Evolutionary conservation across 1,140 invertebrate species (phyloP).

Genomic region (Drosophila watanabei): DNA sequence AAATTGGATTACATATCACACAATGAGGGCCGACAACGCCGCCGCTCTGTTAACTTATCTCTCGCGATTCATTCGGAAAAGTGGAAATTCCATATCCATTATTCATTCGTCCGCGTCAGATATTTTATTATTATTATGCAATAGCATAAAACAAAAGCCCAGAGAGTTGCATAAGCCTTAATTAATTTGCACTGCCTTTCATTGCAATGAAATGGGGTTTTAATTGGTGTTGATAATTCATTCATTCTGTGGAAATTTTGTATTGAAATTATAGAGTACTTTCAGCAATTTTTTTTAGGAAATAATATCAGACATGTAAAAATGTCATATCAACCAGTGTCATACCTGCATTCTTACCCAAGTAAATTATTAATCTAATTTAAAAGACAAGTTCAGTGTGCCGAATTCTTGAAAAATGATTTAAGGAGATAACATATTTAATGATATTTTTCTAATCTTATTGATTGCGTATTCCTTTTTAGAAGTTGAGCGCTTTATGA

Average conservation of each 20-base stretch:
- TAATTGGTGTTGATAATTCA: background rate
- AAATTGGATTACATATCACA: constrained; percentile 54
- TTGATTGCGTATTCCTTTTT: no score
- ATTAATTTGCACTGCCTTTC: background rate
- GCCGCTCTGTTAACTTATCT: constrained; percentile 22
- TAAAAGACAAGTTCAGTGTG: no score
- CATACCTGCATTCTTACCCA: no score
- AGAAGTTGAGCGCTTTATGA: no score
- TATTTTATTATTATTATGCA: constrained; percentile 13
- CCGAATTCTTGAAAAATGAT: background rate
- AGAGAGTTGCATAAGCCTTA: constrained; percentile 1
- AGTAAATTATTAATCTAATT: no score
- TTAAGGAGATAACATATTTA: no score
- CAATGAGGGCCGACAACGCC: constrained; percentile 12
- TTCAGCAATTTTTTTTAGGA: background rate
- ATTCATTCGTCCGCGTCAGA: constrained; percentile 10
- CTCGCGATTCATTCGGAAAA: constrained; percentile 42
- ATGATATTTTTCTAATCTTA: no score
- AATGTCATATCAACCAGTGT: no score
- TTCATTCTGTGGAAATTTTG: background rate
- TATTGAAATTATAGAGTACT: background rate
- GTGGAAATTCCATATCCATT: constrained; percentile 24
- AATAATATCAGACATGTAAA: background rate
- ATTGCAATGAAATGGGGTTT: background rate
- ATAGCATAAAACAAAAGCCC: constrained; percentile 1